Evolutionary conservation across 2,888 invertebrate species (phyloP), one percentile per base, ranked within the genome.

Genomic region (Cotesia congregata): DNA sequence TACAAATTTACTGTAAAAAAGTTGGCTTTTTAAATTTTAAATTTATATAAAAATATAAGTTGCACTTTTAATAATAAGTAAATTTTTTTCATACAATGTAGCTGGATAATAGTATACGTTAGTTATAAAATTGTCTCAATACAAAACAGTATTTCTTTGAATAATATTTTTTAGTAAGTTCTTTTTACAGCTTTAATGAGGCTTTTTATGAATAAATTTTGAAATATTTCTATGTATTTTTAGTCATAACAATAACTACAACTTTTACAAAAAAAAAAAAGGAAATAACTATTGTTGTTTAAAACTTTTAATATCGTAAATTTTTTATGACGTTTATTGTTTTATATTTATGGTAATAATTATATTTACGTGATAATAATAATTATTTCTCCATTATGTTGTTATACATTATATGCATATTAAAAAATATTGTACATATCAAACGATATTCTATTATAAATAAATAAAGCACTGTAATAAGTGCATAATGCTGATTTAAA

Each of bases 391-490:
- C 75, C 62, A 74, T 40, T 30, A 71, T 73, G 69, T 77, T 67
- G 60, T 60, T 77, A 77, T 67, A 72, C 64, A 74, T 69, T 80
- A 75, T 82, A 84, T 80, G 83, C 81, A 81, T 87, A 85, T 81
- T 83, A 82, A 87, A 87, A 87, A 83, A 87, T 87, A 87, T 83
- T 88, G 87, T 88, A 88, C 87, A 88, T 88, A 88, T 88, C 87
- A 87, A 85, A 83, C 83, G 83, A 82, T 87, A 87, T 87, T 86
- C 86, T 88, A 86, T 86, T 88, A 87, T 84, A 80, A 87, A 86
- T 87, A 87, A 86, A 70, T 40, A 12, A 70, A 68, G 50, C 50
- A 50, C 50, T 50, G 6, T 50, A 50, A 50, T 5, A 41, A 50
- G 40, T 68, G 41, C 41, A 50, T 50, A 50, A 50, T 12, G 7